Evolutionary conservation across 2,888 invertebrate genomes (phyloP), one percentile per base, ranked within the genome.

Genomic region (Drosophila leonis): DNA sequence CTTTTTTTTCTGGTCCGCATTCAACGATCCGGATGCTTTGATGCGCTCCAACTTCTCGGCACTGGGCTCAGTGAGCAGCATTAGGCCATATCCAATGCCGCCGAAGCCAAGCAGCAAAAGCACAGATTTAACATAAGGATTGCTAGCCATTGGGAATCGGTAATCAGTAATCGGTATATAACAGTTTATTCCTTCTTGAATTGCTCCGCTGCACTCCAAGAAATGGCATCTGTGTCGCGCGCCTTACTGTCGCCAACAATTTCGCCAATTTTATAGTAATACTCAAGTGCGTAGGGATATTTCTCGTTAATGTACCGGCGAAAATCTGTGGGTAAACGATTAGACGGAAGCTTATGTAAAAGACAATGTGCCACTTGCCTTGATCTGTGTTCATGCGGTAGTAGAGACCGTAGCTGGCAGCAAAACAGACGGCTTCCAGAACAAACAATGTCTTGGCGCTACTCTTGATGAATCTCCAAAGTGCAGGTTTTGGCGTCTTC

Each of bases 181-280:
- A 52, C 10, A 15, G n/a, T 2, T 57, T 66, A 62, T 13, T 78
- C 66, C 20, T 46, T 60, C 24, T 91, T 91, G n/a, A 78, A 46
- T 65, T 74, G 51, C 10, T 51, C 51, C n/a, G 75, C 41, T 18
- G 83, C 35, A 33, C 80, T 92, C 96, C 95, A 95, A 90, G 94
- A 92, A 76, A 93, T 93, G 62, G 94, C 90, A 92, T 96, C 95
- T 56, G 93, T 80, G 76, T 94, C 93, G 75, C 96, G 93, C 31
- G 93, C 75, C 5, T 83, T 88, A 61, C 73, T 92, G 57, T 94
- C 93, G 0, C 95, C 94, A 12, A 96, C 78, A 46, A 93, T 91
- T 93, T 97, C 96, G 63, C 96, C 96, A 33, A 96, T 83, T 80
- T 93, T 93, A 92, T 97, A 97, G 92, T 95, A 97, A 55, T 94